Percentiles rank a stretch among this genome's conserved stretches.
Evolutionary conservation across 2,888 invertebrate species (phyloP).

Genomic region (Disparrhopalites patrizii): DNA sequence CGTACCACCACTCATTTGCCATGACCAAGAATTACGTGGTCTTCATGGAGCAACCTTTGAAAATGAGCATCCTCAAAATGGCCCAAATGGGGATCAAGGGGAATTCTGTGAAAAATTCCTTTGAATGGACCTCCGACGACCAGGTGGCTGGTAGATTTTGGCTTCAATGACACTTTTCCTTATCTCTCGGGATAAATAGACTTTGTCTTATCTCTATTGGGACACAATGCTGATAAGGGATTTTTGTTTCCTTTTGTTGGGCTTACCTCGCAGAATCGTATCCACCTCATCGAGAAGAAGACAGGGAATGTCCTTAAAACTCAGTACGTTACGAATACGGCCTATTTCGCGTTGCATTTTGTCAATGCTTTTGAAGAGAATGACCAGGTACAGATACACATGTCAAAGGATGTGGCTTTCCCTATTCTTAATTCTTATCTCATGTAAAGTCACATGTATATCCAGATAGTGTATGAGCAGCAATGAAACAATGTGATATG

Average conservation of each 20-base stretch:
- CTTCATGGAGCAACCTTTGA: slow-evolving; percentile 56
- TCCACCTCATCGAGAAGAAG: slow-evolving; percentile 52
- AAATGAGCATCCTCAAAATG: slow-evolving; percentile 53
- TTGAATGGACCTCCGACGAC: slow-evolving; percentile 53
- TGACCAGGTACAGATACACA: slow-evolving; percentile 50
- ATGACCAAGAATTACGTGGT: slow-evolving; percentile 56
- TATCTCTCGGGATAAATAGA: too few relatives aligned
- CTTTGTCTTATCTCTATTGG: too few relatives aligned
- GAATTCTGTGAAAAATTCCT: slow-evolving; percentile 51
- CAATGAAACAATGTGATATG: too few relatives aligned
- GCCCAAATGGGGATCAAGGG: slow-evolving; percentile 52
- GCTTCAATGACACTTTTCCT: too few relatives aligned
- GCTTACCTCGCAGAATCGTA: slow-evolving; percentile 50
- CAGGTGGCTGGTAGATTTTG: too few relatives aligned
- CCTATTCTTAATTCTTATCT: too few relatives aligned
- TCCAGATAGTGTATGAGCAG: too few relatives aligned
- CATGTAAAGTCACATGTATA: too few relatives aligned
- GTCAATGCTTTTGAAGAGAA: slow-evolving; percentile 57
- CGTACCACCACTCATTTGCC: slow-evolving; percentile 57
- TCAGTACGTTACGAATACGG: slow-evolving; percentile 52
- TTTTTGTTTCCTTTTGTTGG: neutral
- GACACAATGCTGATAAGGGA: slow-evolving; percentile 20
- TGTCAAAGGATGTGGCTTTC: too few relatives aligned
- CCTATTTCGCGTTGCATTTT: slow-evolving; percentile 56
- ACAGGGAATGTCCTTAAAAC: slow-evolving; percentile 51